Base-by-base conservation (phyloP, 2,888 invertebrate species). In the Drosophila melanosoma region DNA sequence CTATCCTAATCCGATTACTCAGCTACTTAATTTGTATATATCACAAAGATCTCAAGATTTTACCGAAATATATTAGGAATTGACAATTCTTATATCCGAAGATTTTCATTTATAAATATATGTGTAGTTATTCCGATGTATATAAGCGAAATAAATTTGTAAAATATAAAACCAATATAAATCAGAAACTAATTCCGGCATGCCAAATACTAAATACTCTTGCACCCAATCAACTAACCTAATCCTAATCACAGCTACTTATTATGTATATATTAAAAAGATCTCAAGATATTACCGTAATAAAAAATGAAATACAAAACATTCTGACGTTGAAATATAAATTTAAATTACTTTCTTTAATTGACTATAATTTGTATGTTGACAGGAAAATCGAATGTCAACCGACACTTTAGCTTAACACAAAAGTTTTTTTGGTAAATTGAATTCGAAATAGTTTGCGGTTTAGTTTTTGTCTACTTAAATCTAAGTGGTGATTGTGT, bases 341-440 rank as follows among this genome's bases (percentile, higher is more conserved):
- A 56, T 70, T 67, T 57, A 36, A 49, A 40, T 48, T 49, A 67
- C 51, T 48, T 45, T 65, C 48, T 59, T 81, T 76, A 78, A 85
- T 78, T 70, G 67, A 76, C 63, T 65, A 71, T 65, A 67, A 74
- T 83, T 77, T 74, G 45, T 38, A 71, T 71, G 75, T 58, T 89
- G 74, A 81, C 88, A 85, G 68, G 61, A 66, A 78, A 89, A 63
- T 62, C 71, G 54, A 86, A 66, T 86, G 81, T 69, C 83, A 90
- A 83, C 69, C 68, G 69, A 69, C 65, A 72, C 78, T 69, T 59
- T 59, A 77, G 26, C 49, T 26, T 57, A 49, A 53, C 57, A 42
- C 23, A 48, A 53, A 56, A 58, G 38, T 66, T 69, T 29, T 29
- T 67, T 61, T 56, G 45, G 70, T 68, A 59, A 65, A 75, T 73